Conservation (phyloP, 2,113 vertebrate species). For the Tychaedon coryphoeus region DNA sequence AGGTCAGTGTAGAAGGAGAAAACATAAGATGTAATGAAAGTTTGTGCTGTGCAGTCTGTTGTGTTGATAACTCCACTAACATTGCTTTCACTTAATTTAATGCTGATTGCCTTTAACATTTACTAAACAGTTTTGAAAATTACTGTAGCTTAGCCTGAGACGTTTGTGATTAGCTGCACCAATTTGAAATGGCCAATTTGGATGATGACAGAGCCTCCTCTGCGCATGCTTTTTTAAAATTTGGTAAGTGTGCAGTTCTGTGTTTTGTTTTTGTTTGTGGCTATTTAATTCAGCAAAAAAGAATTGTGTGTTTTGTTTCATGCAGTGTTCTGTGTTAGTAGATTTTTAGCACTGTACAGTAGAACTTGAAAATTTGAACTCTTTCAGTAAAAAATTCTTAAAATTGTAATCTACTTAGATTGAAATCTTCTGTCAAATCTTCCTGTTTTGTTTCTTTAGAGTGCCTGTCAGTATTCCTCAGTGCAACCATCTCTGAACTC, state of each 20-base stretch:
- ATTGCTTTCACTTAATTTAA: constrained; percentile 80
- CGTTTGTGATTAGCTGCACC: constrained; percentile 83
- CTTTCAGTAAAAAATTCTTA: not conserved
- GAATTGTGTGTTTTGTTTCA: not conserved
- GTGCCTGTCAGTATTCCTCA: not conserved
- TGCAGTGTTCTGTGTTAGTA: not conserved
- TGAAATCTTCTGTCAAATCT: not conserved
- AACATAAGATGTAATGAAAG: not conserved
- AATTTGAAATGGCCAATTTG: constrained; percentile 88
- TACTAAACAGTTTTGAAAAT: constrained; percentile 88
- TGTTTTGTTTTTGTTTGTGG: constrained; percentile 58
- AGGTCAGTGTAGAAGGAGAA: constrained; percentile 19
- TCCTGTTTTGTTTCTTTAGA: not conserved
- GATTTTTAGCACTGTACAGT: not conserved
- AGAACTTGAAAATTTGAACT: not conserved
- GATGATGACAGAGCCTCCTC: constrained; percentile 70
- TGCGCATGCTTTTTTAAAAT: constrained; percentile 75
- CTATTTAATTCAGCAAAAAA: not conserved
- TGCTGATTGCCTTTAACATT: constrained; percentile 80
- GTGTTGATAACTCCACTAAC: constrained; percentile 74
- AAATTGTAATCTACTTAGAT: not conserved
- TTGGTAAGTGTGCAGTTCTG: constrained; percentile 84
- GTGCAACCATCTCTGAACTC: not conserved
- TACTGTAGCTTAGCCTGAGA: constrained; percentile 88
- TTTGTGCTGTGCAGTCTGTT: constrained; percentile 46